These are phyloP conservation scores for Drosophila histrio DNA, from an alignment of 2,888 invertebrate genomes.

Conservation along the genomic window DNA sequence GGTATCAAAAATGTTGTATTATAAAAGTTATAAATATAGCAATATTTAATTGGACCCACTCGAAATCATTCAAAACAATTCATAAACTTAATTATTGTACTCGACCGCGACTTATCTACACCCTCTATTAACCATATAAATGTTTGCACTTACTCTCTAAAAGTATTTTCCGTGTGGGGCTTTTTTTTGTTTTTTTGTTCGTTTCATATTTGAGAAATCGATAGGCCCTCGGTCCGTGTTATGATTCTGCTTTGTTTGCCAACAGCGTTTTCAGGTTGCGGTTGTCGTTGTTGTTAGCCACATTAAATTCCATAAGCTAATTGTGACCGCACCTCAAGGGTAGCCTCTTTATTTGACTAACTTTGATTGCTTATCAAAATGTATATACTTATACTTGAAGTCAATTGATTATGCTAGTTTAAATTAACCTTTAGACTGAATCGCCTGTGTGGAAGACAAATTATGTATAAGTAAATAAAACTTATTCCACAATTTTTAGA, in stretches of 20 bases:
- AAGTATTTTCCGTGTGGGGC: slow-evolving; percentile 3
- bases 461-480: neutral
- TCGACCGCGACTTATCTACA: slow-evolving; percentile 10
- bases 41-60: neutral
- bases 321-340: slow-evolving; percentile 14
- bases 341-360: slow-evolving; percentile 16
- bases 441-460: neutral
- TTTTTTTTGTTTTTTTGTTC: neutral
- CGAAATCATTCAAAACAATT: slow-evolving; percentile 5
- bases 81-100: slow-evolving; percentile 12
- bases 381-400: slow-evolving; percentile 15
- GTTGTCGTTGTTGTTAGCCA: slow-evolving; percentile 5
- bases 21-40: neutral
- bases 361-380: slow-evolving; percentile 31
- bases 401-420: slow-evolving; percentile 11
- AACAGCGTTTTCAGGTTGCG: neutral
- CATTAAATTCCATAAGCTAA: slow-evolving; percentile 5
- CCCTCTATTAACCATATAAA: slow-evolving; percentile 11
- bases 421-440: neutral
- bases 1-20: neutral
- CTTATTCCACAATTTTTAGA: neutral
- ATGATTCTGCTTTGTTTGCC: slow-evolving; percentile 7
- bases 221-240: slow-evolving; percentile 19
- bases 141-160: slow-evolving; percentile 3
- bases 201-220: slow-evolving; percentile 28